A percentile compares a stretch with the other conserved stretches of the same genome.
Conservation (phyloP, 1,140 invertebrate species). For the Heterodera schachtii region DNA sequence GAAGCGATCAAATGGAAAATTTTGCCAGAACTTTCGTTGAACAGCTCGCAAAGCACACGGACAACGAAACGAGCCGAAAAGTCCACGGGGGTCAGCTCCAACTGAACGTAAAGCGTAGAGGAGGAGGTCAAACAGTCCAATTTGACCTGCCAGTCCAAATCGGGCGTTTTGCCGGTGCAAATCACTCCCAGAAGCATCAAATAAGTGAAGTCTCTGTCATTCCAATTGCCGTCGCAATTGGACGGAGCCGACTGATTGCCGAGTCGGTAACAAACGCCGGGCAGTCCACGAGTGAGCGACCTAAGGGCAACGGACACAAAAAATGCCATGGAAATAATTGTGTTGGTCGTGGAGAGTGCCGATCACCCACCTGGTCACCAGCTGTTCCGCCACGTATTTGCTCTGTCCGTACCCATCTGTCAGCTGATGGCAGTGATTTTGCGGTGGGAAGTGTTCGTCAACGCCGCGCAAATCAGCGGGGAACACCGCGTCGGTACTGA, state of each 20-base stretch:
- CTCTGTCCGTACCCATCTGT: constrained; percentile 69
- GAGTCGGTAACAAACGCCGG: constrained; percentile 69
- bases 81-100: constrained; percentile 71
- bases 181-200: constrained; percentile 68
- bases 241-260: constrained; percentile 65
- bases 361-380: constrained; percentile 58
- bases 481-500: constrained; percentile 69
- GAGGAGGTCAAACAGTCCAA: neutral
- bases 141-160: constrained; percentile 66
- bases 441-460: constrained; percentile 66
- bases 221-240: constrained; percentile 66
- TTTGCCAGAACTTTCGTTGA: constrained; percentile 67
- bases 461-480: constrained; percentile 66
- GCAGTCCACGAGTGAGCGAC: constrained; percentile 67
- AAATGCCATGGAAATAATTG: neutral
- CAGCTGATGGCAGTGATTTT: constrained; percentile 60
- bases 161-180: constrained; percentile 65
- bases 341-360: too few species aligned
- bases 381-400: constrained; percentile 70
- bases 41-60: constrained; percentile 60
- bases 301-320: constrained; percentile 13
- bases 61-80: constrained; percentile 68
- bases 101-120: constrained; percentile 34
- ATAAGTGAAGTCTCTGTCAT: constrained; percentile 69
- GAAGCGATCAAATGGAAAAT: constrained; percentile 68